phyloP scores from a whole-genome alignment of 2,888 invertebrate genomes.

The Tipula confusa region DNA sequence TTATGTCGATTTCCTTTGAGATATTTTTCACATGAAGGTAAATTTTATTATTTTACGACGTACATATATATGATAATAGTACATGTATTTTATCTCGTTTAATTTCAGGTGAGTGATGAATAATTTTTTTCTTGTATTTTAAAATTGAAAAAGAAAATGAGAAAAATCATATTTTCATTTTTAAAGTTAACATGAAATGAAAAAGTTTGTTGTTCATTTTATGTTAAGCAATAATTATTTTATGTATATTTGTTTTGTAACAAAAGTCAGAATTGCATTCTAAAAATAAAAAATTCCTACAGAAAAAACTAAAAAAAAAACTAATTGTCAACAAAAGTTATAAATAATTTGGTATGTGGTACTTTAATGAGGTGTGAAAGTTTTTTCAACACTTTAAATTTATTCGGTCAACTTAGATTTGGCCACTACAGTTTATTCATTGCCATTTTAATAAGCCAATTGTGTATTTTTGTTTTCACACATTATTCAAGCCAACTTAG shows the following conservation, averaged over 20 bases:
- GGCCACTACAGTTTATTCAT: background rate
- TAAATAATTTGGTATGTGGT: background rate
- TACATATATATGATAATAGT: background rate
- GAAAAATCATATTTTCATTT: too few relatives aligned
- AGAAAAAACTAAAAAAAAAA: background rate
- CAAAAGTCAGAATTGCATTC: background rate
- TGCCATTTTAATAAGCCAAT: too few relatives aligned
- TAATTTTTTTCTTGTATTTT: background rate
- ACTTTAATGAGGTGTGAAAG: background rate
- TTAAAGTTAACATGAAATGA: background rate
- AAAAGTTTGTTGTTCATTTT: background rate
- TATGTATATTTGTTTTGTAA: background rate
- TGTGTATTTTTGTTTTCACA: too few relatives aligned
- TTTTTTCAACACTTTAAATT: background rate
- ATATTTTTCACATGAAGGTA: background rate
- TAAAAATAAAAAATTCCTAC: background rate
- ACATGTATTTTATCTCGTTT: background rate
- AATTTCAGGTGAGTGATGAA: background rate
- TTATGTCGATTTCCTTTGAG: constrained; percentile 20
- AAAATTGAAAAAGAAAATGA: background rate
- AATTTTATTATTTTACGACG: background rate
- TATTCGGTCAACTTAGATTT: background rate
- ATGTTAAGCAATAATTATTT: background rate
- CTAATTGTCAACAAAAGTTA: background rate
- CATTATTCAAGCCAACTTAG: too few relatives aligned